These are phyloP conservation scores for Siniperca chuatsi DNA, from an alignment of 2,113 vertebrate species.

Conservation along the genomic window DNA sequence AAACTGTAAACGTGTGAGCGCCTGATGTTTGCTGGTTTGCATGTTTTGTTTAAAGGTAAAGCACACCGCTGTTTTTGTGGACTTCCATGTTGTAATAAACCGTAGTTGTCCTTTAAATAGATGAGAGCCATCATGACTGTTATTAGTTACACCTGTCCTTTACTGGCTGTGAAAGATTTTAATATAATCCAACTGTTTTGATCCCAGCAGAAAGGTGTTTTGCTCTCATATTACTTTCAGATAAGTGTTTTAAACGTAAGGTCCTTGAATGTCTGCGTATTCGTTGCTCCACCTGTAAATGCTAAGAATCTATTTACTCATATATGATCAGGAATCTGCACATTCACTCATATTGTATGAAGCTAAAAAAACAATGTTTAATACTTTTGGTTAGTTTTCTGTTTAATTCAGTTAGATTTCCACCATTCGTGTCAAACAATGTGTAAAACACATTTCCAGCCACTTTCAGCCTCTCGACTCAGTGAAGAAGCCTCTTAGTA, in stretches of 20 bases:
- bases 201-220: no score
- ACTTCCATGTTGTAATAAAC: not conserved
- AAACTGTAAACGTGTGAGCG: no score
- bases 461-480: slow-evolving; percentile 11
- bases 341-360: not conserved
- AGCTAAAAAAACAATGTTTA: no score
- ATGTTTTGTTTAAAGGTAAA: no score
- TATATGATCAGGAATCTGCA: no score
- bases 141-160: not conserved
- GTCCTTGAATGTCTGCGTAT: not conserved
- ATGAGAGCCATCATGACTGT: not conserved
- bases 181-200: not conserved
- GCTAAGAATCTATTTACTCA: not conserved
- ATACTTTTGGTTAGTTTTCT: not conserved
- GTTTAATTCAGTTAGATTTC: not conserved
- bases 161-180: not conserved
- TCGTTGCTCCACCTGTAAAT: not conserved
- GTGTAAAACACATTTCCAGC: not conserved
- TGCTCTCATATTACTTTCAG: no score
- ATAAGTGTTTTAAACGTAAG: no score
- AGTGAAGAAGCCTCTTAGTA: slow-evolving; percentile 15
- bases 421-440: not conserved
- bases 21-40: no score
- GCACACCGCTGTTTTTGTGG: not conserved
- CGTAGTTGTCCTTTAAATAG: not conserved